Evolutionary conservation across 2,113 vertebrate genomes (phyloP).

Genomic region (Protomyctophum bolini): DNA sequence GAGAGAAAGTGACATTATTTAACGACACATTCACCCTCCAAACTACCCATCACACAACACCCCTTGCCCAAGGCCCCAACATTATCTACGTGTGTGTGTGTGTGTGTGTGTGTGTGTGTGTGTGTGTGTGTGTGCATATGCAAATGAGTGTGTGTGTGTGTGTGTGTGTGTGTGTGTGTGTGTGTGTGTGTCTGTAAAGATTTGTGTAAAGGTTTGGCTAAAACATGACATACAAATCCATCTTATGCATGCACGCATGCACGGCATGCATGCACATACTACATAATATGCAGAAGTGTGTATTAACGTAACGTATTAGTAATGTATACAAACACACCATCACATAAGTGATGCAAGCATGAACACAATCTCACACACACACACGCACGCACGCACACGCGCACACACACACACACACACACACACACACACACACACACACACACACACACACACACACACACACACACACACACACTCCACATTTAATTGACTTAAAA

Average conservation of each 20-base stretch:
- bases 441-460: too few relatives aligned
- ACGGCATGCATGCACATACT: conserved; percentile 11
- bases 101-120: background rate
- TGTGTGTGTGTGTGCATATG: background rate
- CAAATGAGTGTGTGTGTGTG: too few relatives aligned
- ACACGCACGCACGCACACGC: conserved; percentile 30
- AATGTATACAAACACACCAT: background rate
- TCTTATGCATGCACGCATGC: background rate
- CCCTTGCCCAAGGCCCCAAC: background rate
- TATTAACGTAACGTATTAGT: too few relatives aligned
- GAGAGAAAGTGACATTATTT: background rate
- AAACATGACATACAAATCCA: conserved; percentile 34
- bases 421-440: conserved; percentile 32
- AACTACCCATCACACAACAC: background rate
- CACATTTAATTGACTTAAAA: too few relatives aligned
- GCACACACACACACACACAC: conserved; percentile 36
- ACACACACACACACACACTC: too few relatives aligned
- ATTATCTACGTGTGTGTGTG: background rate
- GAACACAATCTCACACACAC: conserved; percentile 1
- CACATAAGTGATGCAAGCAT: background rate
- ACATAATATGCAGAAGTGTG: too few relatives aligned
- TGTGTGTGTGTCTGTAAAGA: background rate
- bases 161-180: background rate
- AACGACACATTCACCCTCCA: background rate
- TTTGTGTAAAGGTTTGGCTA: conserved; percentile 21